Evolutionary conservation across 2,797 vertebrate genomes (phyloP).

Genomic region (Pangasius sanitwongsei): DNA sequence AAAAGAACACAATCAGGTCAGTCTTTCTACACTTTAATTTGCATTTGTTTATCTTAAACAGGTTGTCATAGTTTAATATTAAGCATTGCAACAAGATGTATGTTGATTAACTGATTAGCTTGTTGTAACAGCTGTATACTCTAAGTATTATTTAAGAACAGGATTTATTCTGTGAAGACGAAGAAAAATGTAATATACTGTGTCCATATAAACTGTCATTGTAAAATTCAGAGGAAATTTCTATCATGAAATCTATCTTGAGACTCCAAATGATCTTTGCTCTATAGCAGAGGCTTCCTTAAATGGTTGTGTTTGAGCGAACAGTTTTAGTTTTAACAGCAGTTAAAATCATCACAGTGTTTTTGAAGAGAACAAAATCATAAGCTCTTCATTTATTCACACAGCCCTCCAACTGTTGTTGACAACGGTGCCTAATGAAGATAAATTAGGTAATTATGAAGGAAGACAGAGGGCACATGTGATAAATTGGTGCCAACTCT

Average conservation of each 20-base stretch:
- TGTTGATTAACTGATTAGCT: neutral
- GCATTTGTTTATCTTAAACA: neutral
- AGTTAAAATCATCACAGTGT: conserved; percentile 44
- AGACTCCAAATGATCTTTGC: conserved; percentile 53
- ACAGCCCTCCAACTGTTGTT: conserved; percentile 33
- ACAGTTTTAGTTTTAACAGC: conserved; percentile 49
- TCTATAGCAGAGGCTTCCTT: conserved; percentile 45
- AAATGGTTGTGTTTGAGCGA: conserved; percentile 45
- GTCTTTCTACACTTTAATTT: neutral
- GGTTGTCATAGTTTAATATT: neutral
- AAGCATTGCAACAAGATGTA: neutral
- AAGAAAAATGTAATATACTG: neutral
- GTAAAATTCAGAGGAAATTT: conserved; percentile 55
- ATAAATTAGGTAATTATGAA: conserved; percentile 32
- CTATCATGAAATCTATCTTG: conserved; percentile 52
- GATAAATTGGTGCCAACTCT: conserved; percentile 11
- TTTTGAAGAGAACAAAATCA: conserved; percentile 39
- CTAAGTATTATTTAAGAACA: neutral
- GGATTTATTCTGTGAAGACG: neutral
- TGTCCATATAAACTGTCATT: conserved; percentile 33
- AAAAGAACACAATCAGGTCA: neutral
- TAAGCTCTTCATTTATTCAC: conserved; percentile 34
- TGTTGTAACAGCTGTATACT: neutral
- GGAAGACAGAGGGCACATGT: conserved; percentile 23
- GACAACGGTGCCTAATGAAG: conserved; percentile 13